phyloP scores from a whole-genome alignment of 2,113 vertebrate species.

The Brienomyrus brachyistius region DNA sequence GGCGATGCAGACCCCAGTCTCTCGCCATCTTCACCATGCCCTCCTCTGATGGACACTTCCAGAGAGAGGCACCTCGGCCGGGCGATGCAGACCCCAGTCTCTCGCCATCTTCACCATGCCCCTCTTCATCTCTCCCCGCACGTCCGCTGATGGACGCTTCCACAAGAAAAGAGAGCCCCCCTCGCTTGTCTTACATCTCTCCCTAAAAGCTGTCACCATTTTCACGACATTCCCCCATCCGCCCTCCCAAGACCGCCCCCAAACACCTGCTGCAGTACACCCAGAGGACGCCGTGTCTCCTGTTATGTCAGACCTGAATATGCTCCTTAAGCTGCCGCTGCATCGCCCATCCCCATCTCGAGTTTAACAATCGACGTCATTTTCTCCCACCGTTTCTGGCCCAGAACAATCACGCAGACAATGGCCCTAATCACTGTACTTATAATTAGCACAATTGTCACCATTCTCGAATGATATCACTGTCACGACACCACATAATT shows the following conservation, averaged over 20 bases:
- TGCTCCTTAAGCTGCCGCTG: not conserved
- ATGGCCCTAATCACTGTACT: slow-evolving; percentile 1
- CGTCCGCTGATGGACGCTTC: not conserved
- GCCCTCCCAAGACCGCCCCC: not conserved
- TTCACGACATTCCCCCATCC: not conserved
- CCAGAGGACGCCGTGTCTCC: not conserved
- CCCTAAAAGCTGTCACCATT: not conserved
- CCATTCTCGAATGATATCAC: slow-evolving; percentile 2
- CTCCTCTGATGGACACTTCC: not conserved
- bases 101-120: not conserved
- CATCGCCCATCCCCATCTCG: not conserved
- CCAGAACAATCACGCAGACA: not conserved
- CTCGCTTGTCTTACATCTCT: not conserved
- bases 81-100: not conserved
- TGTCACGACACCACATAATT: slow-evolving; percentile 7
- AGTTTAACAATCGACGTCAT: slow-evolving; percentile 8
- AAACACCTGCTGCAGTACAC: not conserved
- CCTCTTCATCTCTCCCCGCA: not conserved
- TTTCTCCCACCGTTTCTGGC: not conserved
- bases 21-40: not conserved
- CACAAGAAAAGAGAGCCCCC: not conserved
- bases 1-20: not conserved
- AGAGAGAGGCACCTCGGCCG: not conserved
- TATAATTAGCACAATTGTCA: slow-evolving; percentile 11
- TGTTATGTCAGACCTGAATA: not conserved